phyloP scores from a whole-genome alignment of 2,888 invertebrate species.

The Petrolisthes cinctipes region DNA sequence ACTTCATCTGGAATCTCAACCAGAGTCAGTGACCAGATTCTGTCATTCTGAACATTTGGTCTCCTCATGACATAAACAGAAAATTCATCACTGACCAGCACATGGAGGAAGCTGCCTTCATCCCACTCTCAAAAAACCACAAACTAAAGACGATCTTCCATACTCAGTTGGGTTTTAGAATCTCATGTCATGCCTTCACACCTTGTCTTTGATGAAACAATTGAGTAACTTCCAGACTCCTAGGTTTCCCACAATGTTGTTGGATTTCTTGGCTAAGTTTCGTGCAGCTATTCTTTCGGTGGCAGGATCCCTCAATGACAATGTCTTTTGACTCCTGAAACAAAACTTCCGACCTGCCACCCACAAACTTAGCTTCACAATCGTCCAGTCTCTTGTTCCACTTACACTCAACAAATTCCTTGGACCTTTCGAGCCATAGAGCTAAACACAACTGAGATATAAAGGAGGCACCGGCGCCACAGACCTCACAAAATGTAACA shows the following conservation, averaged over 20 bases:
- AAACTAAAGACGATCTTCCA: background rate
- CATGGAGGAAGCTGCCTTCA: background rate
- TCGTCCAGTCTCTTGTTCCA: no score
- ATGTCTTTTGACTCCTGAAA: no score
- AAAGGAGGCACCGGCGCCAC: background rate
- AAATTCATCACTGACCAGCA: background rate
- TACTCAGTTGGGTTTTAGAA: background rate
- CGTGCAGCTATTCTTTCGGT: background rate
- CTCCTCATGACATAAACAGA: background rate
- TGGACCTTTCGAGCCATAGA: no score
- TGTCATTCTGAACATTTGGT: background rate
- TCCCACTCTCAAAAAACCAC: background rate
- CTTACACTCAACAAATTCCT: no score
- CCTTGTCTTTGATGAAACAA: background rate
- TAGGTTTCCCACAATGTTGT: background rate
- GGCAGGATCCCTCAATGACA: background rate
- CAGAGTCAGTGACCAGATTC: background rate
- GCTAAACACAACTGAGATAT: no score
- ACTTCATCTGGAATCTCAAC: background rate
- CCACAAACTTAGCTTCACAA: no score
- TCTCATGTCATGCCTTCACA: background rate
- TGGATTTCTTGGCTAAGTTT: background rate
- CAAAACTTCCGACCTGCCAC: no score
- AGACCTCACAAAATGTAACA: background rate
- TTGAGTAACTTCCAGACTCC: background rate